Evolutionary conservation across 2,888 invertebrate genomes (phyloP), one percentile per base, ranked within the genome.

Genomic region (Diabrotica balteata): DNA sequence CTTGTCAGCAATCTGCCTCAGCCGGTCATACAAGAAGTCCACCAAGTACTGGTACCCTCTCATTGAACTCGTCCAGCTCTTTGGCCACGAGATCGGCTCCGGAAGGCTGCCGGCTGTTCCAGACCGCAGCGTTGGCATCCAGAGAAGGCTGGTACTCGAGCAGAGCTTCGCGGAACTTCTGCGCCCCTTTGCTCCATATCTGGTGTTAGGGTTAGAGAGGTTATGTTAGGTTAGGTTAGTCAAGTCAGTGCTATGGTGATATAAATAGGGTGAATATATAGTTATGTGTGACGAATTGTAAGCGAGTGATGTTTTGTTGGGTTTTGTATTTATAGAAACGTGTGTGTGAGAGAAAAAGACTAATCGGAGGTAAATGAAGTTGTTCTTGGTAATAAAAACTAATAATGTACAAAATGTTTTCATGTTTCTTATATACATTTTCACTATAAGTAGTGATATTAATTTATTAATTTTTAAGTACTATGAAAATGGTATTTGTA

Each of bases 111-210:
- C 84, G 76, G 82, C 84, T 77, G 78, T 84, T 80, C 78, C 78
- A 76, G 77, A 82, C 83, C 61, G 80, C 79, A 45, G 82, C 80
- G 73, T 79, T 81, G 65, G 80, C 89, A 85, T 94, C 94, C 81
- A 93, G 83, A 67, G 93, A 93, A 4, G 94, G 94, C 80, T 93
- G 94, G 61, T 91, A 88, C 79, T 94, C 93, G 83, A 96, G 90
- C 74, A 96, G 88, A 85, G 90, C 89, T 79, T 94, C 94, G 72
- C 90, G 88, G 87, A 93, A 97, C 74, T 92, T 90, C 85, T 93
- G 91, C 83, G 95, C 91, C 81, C 93, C 90, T 82, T 92, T 90
- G 84, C 93, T 92, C 88, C 94, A 93, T 83, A 93, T 93, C 95
- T 95, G 90, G 76, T 83, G 83, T 82, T 82, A 82, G 76, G 82